phyloP scores from a whole-genome alignment of 2,797 vertebrate species.

The Spinus pinus region DNA sequence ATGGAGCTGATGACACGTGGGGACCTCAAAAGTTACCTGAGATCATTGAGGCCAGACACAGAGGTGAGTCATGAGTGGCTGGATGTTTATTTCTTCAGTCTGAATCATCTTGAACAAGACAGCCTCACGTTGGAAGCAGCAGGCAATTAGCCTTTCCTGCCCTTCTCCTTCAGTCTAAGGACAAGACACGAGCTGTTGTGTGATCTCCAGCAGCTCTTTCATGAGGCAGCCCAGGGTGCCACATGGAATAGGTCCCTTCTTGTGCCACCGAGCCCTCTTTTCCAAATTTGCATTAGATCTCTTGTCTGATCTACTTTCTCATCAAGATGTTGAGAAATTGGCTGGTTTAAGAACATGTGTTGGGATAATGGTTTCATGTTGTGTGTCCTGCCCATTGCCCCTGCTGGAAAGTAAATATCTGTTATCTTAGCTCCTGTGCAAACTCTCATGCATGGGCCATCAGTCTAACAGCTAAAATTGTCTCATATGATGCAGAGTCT shows the following conservation, averaged over 20 bases:
- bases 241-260: background rate
- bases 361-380: background rate
- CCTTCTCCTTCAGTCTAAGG: conserved; percentile 10
- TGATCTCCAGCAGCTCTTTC: background rate
- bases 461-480: background rate
- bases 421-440: background rate
- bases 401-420: background rate
- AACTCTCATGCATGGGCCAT: background rate
- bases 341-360: background rate
- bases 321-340: background rate
- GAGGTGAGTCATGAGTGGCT: conserved; percentile 79
- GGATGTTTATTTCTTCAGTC: background rate
- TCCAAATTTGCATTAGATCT: background rate
- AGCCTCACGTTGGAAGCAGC: background rate
- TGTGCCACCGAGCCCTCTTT: background rate
- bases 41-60: conserved; percentile 88
- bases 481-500: background rate
- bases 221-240: background rate
- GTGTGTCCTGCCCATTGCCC: background rate
- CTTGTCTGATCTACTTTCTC: background rate
- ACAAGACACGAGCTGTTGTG: background rate
- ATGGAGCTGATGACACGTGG: conserved; percentile 99
- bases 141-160: conserved; percentile 37
- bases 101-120: background rate
- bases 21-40: conserved; percentile 96